These are phyloP conservation scores for Phorcus lineatus DNA, from an alignment of 2,888 invertebrate species.

Conservation along the genomic window DNA sequence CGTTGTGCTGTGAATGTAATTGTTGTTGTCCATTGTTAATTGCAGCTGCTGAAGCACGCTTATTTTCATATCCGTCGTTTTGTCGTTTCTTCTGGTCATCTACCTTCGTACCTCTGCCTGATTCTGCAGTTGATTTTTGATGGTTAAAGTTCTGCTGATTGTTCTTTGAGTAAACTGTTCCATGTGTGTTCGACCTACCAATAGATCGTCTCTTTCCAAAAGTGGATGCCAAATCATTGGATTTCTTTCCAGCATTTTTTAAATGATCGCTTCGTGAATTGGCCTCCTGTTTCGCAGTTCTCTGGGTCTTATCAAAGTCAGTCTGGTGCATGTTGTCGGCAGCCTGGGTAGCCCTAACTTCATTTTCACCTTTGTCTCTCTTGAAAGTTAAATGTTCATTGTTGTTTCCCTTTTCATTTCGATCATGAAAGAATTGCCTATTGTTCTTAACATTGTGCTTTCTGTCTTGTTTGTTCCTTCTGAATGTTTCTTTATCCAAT, in stretches of 20 bases:
- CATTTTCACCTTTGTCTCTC: conserved; percentile 32
- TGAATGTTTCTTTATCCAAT: conserved; percentile 33
- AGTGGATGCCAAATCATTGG: conserved; percentile 19
- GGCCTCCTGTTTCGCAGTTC: conserved; percentile 30
- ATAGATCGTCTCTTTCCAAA: conserved; percentile 5
- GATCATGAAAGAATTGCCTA: conserved; percentile 41
- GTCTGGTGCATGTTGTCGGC: conserved; percentile 30
- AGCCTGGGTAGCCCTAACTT: conserved; percentile 35
- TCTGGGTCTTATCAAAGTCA: conserved; percentile 27
- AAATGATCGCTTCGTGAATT: conserved; percentile 31
- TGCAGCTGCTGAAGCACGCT: too few relatives aligned
- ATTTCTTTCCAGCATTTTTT: conserved; percentile 20
- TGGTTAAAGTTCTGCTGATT: too few relatives aligned
- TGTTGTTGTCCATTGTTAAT: too few relatives aligned
- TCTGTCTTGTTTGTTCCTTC: conserved; percentile 28
- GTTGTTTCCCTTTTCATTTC: conserved; percentile 35
- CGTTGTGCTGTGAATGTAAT: too few relatives aligned
- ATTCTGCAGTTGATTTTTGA: too few relatives aligned
- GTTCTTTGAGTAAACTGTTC: too few relatives aligned
- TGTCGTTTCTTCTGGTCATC: too few relatives aligned
- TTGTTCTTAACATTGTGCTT: conserved; percentile 28
- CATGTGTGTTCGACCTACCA: not conserved
- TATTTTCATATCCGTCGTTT: too few relatives aligned
- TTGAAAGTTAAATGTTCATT: conserved; percentile 34
- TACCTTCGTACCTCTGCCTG: too few relatives aligned